phyloP scores from a whole-genome alignment of 2,797 vertebrate species.

The Buphagus erythrorhynchus region DNA sequence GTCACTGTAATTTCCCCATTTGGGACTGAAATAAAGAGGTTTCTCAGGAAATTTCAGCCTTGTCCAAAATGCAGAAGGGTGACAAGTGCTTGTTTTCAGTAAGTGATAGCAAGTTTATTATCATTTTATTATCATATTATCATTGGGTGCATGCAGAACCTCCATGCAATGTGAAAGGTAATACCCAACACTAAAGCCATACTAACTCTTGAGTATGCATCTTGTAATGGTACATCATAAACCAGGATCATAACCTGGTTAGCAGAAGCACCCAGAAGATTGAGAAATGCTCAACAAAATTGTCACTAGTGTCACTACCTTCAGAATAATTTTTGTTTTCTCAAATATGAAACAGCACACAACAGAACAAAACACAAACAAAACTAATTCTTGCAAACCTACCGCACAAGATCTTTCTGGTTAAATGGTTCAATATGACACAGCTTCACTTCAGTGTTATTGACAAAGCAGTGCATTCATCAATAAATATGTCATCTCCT shows the following conservation, averaged over 20 bases:
- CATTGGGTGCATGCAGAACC: not conserved
- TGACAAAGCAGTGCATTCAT: slow-evolving; percentile 50
- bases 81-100: not conserved
- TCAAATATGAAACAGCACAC: not conserved
- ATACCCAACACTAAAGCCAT: not conserved
- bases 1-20: not conserved
- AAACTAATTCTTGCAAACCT: not conserved
- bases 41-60: not conserved
- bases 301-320: not conserved
- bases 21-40: not conserved
- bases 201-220: not conserved
- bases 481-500: slow-evolving; percentile 51
- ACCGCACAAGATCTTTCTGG: not conserved
- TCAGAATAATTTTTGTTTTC: not conserved
- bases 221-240: not conserved
- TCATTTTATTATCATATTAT: too few species aligned
- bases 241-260: not conserved
- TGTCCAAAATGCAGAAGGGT: not conserved
- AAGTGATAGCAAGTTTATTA: not conserved
- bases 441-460: slow-evolving; percentile 43
- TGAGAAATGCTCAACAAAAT: not conserved
- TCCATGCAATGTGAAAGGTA: not conserved
- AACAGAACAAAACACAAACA: not conserved
- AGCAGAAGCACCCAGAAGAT: not conserved
- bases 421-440: slow-evolving; percentile 57